These are phyloP conservation scores for Brotula barbata DNA, from an alignment of 2,797 vertebrate genomes.

Conservation along the genomic window DNA sequence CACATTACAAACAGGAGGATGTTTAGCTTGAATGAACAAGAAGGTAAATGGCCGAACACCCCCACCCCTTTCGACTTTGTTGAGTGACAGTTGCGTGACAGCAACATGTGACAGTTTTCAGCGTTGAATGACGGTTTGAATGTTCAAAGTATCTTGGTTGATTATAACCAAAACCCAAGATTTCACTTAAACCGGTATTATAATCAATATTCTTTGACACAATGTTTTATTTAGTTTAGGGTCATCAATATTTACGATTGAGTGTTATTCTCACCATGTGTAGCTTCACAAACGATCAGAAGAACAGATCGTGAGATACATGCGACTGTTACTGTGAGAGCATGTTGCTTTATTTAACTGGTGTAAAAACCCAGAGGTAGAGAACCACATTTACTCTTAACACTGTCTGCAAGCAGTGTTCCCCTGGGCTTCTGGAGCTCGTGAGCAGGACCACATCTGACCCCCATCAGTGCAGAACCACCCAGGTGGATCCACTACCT, in stretches of 20 bases:
- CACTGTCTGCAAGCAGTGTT: conserved; percentile 50
- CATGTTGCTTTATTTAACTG: conserved; percentile 30
- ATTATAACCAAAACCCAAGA: neutral
- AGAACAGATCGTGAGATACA: neutral
- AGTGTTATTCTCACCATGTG: neutral
- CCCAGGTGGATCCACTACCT: conserved; percentile 76
- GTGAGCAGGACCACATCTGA: conserved; percentile 74
- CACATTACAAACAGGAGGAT: neutral
- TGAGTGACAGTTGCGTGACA: no score
- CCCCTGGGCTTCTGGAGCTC: conserved; percentile 62
- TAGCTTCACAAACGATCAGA: neutral
- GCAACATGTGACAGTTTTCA: no score
- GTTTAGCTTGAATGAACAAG: conserved; percentile 2
- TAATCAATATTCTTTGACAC: neutral
- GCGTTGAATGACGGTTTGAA: no score
- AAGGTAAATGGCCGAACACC: neutral
- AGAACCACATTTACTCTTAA: conserved; percentile 51
- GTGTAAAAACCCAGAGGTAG: conserved; percentile 17
- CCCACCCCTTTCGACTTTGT: neutral
- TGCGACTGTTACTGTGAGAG: conserved; percentile 8
- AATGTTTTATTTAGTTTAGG: neutral
- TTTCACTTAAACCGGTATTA: no score
- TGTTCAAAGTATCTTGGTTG: neutral
- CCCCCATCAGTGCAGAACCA: conserved; percentile 78
- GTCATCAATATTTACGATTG: neutral